phyloP scores from a whole-genome alignment of 2,797 vertebrate genomes.

The Varecia variegata region DNA sequence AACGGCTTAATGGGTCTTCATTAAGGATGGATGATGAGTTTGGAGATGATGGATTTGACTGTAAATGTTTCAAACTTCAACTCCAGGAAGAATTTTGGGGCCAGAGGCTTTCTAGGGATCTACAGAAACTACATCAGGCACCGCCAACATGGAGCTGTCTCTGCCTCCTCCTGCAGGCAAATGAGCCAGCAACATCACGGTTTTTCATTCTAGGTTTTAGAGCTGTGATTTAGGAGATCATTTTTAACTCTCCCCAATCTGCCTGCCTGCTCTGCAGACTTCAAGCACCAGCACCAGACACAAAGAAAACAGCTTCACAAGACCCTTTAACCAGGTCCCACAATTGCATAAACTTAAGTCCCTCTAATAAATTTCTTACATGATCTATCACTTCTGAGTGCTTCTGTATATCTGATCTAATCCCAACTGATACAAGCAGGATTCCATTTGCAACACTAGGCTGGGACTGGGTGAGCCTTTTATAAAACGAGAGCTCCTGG shows the following conservation, averaged over 20 bases:
- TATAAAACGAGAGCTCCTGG: background rate
- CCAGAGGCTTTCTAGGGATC: too few species aligned
- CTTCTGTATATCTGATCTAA: background rate
- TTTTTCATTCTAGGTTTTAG: background rate
- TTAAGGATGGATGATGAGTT: background rate
- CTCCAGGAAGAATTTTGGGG: background rate
- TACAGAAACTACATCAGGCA: background rate
- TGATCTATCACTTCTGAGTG: background rate
- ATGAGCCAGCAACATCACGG: fast-evolving
- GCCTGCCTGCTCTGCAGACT: background rate
- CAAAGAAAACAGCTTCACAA: background rate
- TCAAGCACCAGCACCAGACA: background rate
- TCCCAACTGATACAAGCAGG: background rate
- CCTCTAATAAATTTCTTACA: background rate
- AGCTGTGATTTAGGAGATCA: background rate
- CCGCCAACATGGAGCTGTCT: fast-evolving
- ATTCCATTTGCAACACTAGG: too few species aligned
- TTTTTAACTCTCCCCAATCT: too few species aligned
- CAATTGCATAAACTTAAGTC: too few species aligned
- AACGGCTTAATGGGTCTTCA: background rate
- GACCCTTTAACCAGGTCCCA: fast-evolving
- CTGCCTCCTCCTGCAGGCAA: background rate
- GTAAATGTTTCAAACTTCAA: background rate
- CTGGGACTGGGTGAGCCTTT: background rate
- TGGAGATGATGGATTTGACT: background rate